These are phyloP conservation scores for Butastur rufipennis DNA, from an alignment of 2,113 vertebrate genomes.

Conservation along the genomic window DNA sequence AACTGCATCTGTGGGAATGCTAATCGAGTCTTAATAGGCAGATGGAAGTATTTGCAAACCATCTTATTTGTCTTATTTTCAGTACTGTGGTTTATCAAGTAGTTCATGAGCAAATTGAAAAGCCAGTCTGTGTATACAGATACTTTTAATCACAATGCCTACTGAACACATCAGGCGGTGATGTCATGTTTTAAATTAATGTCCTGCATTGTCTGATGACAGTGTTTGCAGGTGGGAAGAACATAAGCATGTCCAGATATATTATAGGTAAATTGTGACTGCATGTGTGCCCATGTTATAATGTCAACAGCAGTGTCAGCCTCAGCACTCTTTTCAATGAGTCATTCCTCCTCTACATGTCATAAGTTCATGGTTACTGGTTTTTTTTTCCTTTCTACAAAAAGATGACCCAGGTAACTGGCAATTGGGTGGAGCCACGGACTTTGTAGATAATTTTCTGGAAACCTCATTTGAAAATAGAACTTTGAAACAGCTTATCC, in stretches of 20 bases:
- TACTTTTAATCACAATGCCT: not conserved
- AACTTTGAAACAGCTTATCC: not conserved
- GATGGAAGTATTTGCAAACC: conserved; percentile 39
- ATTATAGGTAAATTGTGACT: not conserved
- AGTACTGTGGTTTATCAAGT: conserved; percentile 42
- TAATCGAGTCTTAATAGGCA: not conserved
- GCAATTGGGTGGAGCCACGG: not conserved
- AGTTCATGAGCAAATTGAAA: conserved; percentile 8
- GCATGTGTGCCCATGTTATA: not conserved
- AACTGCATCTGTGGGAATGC: conserved; percentile 8
- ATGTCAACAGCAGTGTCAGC: not conserved
- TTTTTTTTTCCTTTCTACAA: not conserved
- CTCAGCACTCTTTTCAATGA: not conserved
- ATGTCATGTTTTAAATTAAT: not conserved
- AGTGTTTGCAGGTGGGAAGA: not conserved
- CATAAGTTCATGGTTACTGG: not conserved
- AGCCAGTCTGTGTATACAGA: not conserved
- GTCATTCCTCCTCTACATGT: not conserved
- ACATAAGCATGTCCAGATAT: not conserved
- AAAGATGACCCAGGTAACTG: not conserved
- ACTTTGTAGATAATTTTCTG: not conserved
- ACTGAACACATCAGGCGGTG: not conserved
- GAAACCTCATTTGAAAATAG: not conserved
- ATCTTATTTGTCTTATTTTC: conserved; percentile 38
- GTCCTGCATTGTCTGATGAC: not conserved